These are phyloP conservation scores for Plecotus auritus DNA, from an alignment of 2,113 vertebrate genomes.

Conservation along the genomic window DNA sequence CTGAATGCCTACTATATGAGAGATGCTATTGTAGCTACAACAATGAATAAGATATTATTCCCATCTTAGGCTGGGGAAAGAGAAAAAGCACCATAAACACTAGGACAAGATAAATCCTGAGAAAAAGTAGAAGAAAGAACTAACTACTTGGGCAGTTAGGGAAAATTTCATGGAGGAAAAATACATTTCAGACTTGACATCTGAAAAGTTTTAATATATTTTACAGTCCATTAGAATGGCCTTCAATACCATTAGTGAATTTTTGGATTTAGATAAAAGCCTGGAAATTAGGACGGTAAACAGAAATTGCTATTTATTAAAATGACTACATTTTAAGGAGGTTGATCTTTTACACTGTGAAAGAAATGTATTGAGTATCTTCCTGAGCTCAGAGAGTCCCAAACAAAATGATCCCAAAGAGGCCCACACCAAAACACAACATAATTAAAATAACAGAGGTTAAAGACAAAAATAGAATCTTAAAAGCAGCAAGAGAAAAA, in stretches of 20 bases:
- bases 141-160: background rate
- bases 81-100: background rate
- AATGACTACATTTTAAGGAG: background rate
- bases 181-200: background rate
- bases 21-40: background rate
- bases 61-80: background rate
- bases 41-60: background rate
- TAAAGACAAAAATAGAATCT: no score
- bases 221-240: background rate
- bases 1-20: background rate
- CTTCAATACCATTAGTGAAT: background rate
- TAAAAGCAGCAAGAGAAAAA: no score
- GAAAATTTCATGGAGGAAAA: background rate
- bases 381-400: background rate
- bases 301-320: background rate
- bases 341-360: background rate
- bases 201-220: background rate
- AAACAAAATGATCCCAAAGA: no score
- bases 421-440: no score
- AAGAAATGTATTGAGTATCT: background rate
- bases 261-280: conserved; percentile 8
- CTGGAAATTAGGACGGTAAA: background rate
- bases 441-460: no score
- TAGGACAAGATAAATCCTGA: background rate
- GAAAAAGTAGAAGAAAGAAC: background rate